Base-by-base conservation (phyloP, 2,888 invertebrate genomes). In the Agonopterix alstromeriana region DNA sequence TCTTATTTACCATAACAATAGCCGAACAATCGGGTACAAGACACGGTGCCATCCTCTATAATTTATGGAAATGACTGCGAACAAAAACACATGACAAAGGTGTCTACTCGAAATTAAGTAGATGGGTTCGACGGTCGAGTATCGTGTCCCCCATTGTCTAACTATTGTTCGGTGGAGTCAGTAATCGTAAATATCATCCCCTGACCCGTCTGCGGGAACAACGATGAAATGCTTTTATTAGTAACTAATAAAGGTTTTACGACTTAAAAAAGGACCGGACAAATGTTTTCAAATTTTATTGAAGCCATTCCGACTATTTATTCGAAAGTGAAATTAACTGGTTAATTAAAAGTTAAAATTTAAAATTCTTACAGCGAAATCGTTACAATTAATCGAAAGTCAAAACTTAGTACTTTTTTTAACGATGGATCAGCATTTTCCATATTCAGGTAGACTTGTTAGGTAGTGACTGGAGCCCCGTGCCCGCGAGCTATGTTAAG, bases 41-140 rank as follows among this genome's bases (percentile, higher is more conserved):
- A 47, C 64, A 64, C 82, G 74, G 73, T 84, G 84, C 83, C 75
- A 70, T 79, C 82, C 78, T 75, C 73, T 72, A 67, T 84, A 87
- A 86, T 87, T 86, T 88, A 88, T 88, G 87, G 83, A 85, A 84
- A 87, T 84, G 76, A 75, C 82, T 80, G 75, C 78, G 70, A 80
- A 86, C 86, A 86, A 86, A 85, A 85, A 84, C 81, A 71, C 71
- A 73, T 71, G 77, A 87, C 87, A 84, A 84, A 83, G 84, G 87
- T 88, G 86, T 86, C 83, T 85, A 86, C 82, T 80, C 77, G 71
- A 86, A 82, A 87, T 85, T 84, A 83, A 85, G 78, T 83, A 79
- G 83, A 87, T 83, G 83, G 85, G 85, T 74, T 73, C 82, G 64
- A 63, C 43, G 10, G 12, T 10, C 38, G 10, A 64, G 62, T 73